Evolutionary conservation across 2,888 invertebrate genomes (phyloP).

Genomic region (Myathropa florea): DNA sequence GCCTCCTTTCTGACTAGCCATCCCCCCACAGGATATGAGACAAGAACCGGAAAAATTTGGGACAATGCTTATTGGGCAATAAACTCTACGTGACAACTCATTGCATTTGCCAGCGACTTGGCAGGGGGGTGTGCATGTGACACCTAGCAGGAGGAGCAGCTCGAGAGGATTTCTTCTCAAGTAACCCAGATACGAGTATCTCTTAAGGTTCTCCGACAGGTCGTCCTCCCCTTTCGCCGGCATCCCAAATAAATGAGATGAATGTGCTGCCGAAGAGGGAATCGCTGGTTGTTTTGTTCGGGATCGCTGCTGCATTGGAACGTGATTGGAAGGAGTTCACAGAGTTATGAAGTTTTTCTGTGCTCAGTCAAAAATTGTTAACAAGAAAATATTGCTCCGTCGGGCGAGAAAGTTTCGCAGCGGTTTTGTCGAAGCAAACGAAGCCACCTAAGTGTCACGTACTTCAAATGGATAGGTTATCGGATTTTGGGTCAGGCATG

Average conservation of each 20-base stretch:
- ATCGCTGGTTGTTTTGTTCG: background rate
- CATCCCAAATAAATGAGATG: slow-evolving; percentile 18
- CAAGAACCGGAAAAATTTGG: slow-evolving; percentile 66
- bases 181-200: slow-evolving; percentile 38
- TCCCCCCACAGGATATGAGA: slow-evolving; percentile 43
- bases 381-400: background rate
- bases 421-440: background rate
- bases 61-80: slow-evolving; percentile 71
- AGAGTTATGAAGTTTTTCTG: slow-evolving; percentile 15
- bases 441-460: slow-evolving; percentile 5
- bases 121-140: slow-evolving; percentile 59
- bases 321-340: slow-evolving; percentile 51
- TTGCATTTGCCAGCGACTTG: slow-evolving; percentile 59
- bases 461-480: slow-evolving; percentile 11
- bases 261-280: slow-evolving; percentile 30
- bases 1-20: background rate
- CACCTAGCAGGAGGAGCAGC: slow-evolving; percentile 23
- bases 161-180: slow-evolving; percentile 11
- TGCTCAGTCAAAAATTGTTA: background rate
- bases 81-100: slow-evolving; percentile 69
- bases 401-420: background rate
- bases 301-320: slow-evolving; percentile 47
- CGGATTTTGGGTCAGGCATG: background rate
- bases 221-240: background rate
- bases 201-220: background rate